Percentiles rank a stretch among this genome's conserved stretches.
Conservation (phyloP, 2,113 vertebrate species). For the Mohoua ochrocephala region DNA sequence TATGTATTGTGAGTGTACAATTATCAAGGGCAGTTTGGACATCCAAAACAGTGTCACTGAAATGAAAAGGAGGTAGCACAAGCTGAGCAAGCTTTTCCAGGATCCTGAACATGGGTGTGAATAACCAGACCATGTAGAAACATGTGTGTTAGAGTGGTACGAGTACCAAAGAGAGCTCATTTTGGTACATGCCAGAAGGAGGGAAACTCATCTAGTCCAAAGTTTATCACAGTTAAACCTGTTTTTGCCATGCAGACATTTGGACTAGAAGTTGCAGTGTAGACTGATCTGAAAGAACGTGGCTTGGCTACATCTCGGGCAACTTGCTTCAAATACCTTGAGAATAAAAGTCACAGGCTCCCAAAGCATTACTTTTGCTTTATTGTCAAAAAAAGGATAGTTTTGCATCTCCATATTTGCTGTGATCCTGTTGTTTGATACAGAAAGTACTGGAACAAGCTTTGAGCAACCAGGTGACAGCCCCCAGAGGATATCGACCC, state of each 20-base stretch:
- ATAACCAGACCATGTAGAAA: background rate
- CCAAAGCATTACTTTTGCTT: background rate
- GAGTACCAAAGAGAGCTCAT: background rate
- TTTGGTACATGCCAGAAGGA: background rate
- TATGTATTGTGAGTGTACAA: background rate
- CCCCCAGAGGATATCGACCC: rapidly evolving
- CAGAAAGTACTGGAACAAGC: background rate
- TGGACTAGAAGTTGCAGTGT: background rate
- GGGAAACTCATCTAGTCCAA: background rate
- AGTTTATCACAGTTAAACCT: background rate
- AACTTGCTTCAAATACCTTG: background rate
- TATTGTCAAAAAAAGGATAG: background rate
- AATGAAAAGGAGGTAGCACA: background rate
- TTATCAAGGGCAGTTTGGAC: background rate
- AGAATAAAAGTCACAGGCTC: background rate
- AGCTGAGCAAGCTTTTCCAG: background rate
- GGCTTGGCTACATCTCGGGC: background rate
- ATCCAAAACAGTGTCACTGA: background rate
- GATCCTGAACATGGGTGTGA: background rate
- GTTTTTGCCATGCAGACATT: background rate
- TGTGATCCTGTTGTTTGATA: background rate
- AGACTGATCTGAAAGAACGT: background rate
- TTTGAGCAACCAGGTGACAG: background rate
- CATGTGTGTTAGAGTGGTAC: background rate
- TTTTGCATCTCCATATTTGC: background rate